These are phyloP conservation scores for Caenorhabditis auriculariae DNA, from an alignment of 2,888 invertebrate species.

Conservation along the genomic window DNA sequence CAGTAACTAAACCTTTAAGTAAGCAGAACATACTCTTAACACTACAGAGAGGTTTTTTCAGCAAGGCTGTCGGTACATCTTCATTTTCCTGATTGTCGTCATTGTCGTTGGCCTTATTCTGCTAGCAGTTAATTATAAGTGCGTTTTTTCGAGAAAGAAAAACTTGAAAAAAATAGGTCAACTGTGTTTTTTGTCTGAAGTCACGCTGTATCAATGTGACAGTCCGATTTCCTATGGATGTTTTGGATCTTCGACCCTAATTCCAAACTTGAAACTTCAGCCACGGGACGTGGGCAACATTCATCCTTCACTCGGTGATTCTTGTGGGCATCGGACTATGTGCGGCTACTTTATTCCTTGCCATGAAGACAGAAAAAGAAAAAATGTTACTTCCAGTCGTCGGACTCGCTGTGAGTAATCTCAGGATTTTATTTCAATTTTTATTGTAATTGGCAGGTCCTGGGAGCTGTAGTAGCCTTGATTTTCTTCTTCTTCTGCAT, in stretches of 20 bases:
- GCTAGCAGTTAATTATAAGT: constrained; percentile 27
- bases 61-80: constrained; percentile 28
- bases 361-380: constrained; percentile 42
- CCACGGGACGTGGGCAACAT: constrained; percentile 29
- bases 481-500: constrained; percentile 28
- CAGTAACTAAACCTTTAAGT: too few relatives aligned
- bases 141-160: neutral
- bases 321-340: constrained; percentile 16
- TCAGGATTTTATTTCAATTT: too few relatives aligned
- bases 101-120: constrained; percentile 11
- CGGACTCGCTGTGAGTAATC: constrained; percentile 29
- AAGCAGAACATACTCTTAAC: too few relatives aligned
- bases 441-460: too few relatives aligned
- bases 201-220: too few relatives aligned
- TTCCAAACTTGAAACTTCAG: constrained; percentile 11
- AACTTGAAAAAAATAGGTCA: too few relatives aligned
- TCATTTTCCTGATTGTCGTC: constrained; percentile 18
- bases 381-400: constrained; percentile 34
- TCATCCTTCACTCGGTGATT: constrained; percentile 24
- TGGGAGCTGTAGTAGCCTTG: constrained; percentile 24
- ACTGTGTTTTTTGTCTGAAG: too few relatives aligned
- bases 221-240: too few relatives aligned
- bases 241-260: too few relatives aligned
- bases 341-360: constrained; percentile 22
- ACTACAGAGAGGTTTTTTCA: too few relatives aligned